A percentile compares a stretch with the other conserved stretches of the same genome.
These are phyloP conservation scores for Sciaenops ocellatus DNA, from an alignment of 2,797 vertebrate species.

Conservation along the genomic window DNA sequence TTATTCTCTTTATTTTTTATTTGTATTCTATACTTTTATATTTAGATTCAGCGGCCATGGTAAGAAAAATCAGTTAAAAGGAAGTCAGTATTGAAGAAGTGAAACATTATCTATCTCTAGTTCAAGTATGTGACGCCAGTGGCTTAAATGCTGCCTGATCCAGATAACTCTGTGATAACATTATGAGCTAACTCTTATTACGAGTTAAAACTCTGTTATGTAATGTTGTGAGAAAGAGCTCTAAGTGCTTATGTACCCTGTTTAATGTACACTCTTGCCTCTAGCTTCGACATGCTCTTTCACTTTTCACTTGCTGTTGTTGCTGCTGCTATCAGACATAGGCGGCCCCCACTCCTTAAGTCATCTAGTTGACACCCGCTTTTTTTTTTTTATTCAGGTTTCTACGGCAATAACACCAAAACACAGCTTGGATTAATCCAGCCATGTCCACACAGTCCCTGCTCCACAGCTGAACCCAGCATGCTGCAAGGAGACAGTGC, in stretches of 20 bases:
- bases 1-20: background rate
- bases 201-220: background rate
- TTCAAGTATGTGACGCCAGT: background rate
- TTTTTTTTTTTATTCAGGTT: conserved; percentile 52
- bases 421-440: conserved; percentile 79
- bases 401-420: conserved; percentile 70
- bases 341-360: conserved; percentile 27
- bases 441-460: conserved; percentile 52
- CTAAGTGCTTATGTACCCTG: background rate
- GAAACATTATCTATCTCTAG: background rate
- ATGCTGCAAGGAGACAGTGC: conserved; percentile 24
- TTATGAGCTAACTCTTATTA: conserved; percentile 4
- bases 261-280: background rate
- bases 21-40: too few species aligned
- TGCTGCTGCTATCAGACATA: conserved; percentile 40
- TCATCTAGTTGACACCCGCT: conserved; percentile 47
- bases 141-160: background rate
- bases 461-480: conserved; percentile 64
- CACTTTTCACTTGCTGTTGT: conserved; percentile 4
- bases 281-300: background rate
- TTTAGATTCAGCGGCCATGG: background rate
- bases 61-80: background rate
- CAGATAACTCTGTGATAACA: conserved; percentile 6
- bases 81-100: background rate
- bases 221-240: background rate